Evolutionary conservation across 2,888 invertebrate species (phyloP).

Genomic region (Protonemura montana): DNA sequence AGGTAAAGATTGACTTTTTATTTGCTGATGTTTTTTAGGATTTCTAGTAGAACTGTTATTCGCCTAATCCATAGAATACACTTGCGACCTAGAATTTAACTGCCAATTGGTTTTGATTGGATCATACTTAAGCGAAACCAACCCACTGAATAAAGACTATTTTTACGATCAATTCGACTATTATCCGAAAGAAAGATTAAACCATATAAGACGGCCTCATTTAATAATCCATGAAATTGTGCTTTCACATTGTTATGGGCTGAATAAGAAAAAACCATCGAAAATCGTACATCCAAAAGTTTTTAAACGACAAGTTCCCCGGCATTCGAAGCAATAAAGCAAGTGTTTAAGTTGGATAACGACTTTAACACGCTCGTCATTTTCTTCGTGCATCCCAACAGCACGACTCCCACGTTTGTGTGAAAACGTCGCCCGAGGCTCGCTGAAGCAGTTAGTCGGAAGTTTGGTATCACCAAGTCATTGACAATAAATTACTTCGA

Average conservation of each 20-base stretch:
- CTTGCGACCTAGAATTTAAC: background rate
- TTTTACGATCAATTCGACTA: background rate
- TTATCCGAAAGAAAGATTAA: background rate
- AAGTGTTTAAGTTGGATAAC: constrained; percentile 26
- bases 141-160: background rate
- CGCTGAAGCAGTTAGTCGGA: background rate
- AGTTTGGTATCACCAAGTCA: constrained; percentile 34
- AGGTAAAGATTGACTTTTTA: background rate
- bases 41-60: background rate
- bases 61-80: background rate
- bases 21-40: background rate
- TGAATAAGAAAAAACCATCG: background rate
- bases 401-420: constrained; percentile 22
- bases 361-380: background rate
- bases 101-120: constrained; percentile 5
- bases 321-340: constrained; percentile 17
- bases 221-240: background rate
- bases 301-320: background rate
- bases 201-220: background rate
- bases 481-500: constrained; percentile 36
- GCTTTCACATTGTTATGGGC: background rate
- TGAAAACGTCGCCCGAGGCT: constrained; percentile 31
- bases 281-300: background rate
- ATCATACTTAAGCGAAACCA: background rate
- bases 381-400: constrained; percentile 3